Base-by-base conservation (phyloP, 2,113 vertebrate genomes). In the Halichoeres trimaculatus region DNA sequence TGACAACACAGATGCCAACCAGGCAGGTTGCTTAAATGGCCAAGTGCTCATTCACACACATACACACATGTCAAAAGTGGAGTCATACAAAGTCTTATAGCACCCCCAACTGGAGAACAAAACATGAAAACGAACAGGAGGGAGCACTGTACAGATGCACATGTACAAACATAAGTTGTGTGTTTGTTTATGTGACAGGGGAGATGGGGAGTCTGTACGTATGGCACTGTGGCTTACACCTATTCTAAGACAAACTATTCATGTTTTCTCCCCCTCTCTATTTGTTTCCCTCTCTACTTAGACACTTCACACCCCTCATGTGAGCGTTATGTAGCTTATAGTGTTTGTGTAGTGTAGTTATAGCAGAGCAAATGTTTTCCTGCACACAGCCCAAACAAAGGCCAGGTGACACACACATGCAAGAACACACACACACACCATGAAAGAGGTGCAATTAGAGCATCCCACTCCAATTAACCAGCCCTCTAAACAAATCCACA, bases 401-500 rank as follows among this genome's bases (percentile, higher is more conserved):
- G 78, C 86, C 91, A 91, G 91, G 90, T 91, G 86, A 88, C 75
- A 82, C 70, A 78, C 83, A 76, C 64, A 80, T n/a, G 30, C 63
- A 78, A 64, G 66, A 14, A 59, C 50, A 78, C 67, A 78, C 51
- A 86, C 82, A 78, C 70, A 82, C 85, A 81, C 76, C 48, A 83
- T 88, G 83, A 92, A 91, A 93, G 93, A 93, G 92, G 90, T 83
- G 88, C 91, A 94, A 95, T 94, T 93, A 94, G 90, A 92, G 93
- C 89, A 89, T 92, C 92, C 91, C 90, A 92, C 91, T 88, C 90
- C 92, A 94, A 95, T 95, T 95, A 95, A 93, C 85, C 92, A 89
- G 92, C 94, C 91, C 93, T 95, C 92, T 92, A 94, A 93, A 94
- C 92, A 93, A 93, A 93, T 91, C 93, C 88, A 92, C 91, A 94